Conservation (phyloP, 2,888 invertebrate species). For the Dysmachus trigonus region DNA sequence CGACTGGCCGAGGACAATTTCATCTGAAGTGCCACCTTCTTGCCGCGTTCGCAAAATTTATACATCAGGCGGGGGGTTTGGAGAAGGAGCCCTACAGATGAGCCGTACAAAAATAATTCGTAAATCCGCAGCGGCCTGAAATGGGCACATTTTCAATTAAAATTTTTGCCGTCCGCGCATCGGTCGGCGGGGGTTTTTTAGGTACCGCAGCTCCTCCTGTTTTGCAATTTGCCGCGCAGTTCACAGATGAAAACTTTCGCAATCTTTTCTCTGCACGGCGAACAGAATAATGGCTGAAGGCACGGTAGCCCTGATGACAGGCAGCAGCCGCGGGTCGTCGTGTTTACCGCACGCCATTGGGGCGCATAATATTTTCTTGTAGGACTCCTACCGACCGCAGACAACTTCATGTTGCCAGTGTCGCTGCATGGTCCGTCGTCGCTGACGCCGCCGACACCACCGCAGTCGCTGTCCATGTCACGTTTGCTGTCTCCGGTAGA, state of each 20-base stretch:
- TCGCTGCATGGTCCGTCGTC: neutral
- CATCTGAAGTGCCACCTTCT: neutral
- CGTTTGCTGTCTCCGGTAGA: neutral
- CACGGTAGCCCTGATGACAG: neutral
- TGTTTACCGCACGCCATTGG: neutral
- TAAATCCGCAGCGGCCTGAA: neutral
- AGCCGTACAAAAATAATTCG: neutral
- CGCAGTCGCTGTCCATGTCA: neutral
- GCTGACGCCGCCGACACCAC: neutral
- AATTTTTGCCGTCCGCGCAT: neutral
- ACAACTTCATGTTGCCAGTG: conserved; percentile 20
- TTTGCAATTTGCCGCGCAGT: neutral
- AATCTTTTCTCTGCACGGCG: neutral
- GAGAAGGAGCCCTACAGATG: neutral
- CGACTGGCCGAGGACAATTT: neutral
- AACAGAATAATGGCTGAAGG: neutral
- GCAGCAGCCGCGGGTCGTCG: neutral
- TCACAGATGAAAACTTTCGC: neutral
- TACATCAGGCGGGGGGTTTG: neutral
- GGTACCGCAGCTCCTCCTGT: neutral
- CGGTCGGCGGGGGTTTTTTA: neutral
- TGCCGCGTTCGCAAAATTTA: neutral
- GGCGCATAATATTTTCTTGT: neutral
- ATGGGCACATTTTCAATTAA: neutral
- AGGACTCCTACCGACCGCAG: conserved; percentile 45